Conservation (phyloP, 2,888 invertebrate species). For the Drosophila anomalata region DNA sequence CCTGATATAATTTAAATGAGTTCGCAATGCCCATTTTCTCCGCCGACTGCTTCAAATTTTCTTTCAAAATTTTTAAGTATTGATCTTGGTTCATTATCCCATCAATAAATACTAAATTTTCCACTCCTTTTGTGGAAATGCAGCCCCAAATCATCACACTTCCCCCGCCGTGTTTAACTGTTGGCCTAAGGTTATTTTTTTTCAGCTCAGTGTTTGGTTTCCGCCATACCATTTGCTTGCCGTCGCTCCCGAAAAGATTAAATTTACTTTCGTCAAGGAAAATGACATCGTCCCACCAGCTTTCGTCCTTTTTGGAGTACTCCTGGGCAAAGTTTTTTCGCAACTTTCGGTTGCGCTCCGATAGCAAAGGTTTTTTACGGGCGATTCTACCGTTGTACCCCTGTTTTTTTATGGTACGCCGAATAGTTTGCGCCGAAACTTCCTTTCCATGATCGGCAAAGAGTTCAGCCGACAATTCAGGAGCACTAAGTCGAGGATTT, state of each 20-base stretch:
- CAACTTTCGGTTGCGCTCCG: constrained; percentile 26
- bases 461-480: constrained; percentile 8
- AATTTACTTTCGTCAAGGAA: constrained; percentile 65
- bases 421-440: constrained; percentile 27
- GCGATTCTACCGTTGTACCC: constrained; percentile 29
- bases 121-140: constrained; percentile 52
- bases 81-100: constrained; percentile 51
- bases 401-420: constrained; percentile 28
- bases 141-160: constrained; percentile 63
- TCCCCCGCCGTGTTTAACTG: constrained; percentile 70
- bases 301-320: constrained; percentile 40
- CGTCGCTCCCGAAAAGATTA: constrained; percentile 46
- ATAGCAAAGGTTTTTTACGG: constrained; percentile 40
- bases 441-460: constrained; percentile 18
- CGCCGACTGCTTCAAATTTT: constrained; percentile 23
- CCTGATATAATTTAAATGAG: constrained; percentile 6
- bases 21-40: constrained; percentile 8
- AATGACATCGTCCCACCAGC: constrained; percentile 63
- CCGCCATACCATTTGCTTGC: constrained; percentile 32
- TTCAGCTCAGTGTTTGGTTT: constrained; percentile 44
- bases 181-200: constrained; percentile 44
- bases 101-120: constrained; percentile 55
- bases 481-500: constrained; percentile 8
- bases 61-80: constrained; percentile 47
- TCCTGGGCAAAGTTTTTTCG: constrained; percentile 33